A percentile compares a stretch with the other conserved stretches of the same genome.
Conservation (phyloP, 2,113 vertebrate species). For the Isurus oxyrinchus region DNA sequence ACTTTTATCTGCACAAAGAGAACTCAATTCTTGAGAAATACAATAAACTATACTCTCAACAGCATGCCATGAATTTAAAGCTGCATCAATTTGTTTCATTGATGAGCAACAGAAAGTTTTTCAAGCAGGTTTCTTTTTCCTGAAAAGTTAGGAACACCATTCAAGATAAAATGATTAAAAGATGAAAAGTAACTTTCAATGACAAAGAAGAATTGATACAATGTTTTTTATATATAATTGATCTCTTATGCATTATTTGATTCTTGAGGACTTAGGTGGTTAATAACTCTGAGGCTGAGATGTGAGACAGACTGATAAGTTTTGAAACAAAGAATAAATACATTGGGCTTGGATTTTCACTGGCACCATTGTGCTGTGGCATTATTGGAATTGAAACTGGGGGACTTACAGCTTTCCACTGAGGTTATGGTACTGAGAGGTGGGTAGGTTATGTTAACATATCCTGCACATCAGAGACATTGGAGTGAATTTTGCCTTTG, state of each 20-base stretch:
- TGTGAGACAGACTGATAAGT: background rate
- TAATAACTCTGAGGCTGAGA: background rate
- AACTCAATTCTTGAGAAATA: slow-evolving; percentile 18
- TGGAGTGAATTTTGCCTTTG: too few species aligned
- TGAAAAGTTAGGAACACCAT: background rate
- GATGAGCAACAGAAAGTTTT: background rate
- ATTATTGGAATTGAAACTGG: background rate
- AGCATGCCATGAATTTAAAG: background rate
- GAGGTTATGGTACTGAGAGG: background rate
- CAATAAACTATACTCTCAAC: background rate
- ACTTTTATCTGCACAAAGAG: slow-evolving; percentile 6
- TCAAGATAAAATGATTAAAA: background rate
- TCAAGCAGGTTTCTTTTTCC: background rate
- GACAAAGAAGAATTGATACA: background rate
- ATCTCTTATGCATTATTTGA: background rate
- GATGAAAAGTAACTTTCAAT: background rate
- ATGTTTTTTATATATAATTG: background rate
- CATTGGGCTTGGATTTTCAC: background rate
- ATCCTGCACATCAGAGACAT: background rate
- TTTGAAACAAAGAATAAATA: background rate
- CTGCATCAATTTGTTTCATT: background rate
- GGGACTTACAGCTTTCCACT: background rate
- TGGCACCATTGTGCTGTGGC: background rate
- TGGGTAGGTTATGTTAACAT: background rate
- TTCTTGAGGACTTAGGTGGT: background rate